A percentile compares a stretch with the other conserved stretches of the same genome.
These are phyloP conservation scores for Cygnus buccinator DNA, from an alignment of 2,113 vertebrate genomes.

Conservation along the genomic window DNA sequence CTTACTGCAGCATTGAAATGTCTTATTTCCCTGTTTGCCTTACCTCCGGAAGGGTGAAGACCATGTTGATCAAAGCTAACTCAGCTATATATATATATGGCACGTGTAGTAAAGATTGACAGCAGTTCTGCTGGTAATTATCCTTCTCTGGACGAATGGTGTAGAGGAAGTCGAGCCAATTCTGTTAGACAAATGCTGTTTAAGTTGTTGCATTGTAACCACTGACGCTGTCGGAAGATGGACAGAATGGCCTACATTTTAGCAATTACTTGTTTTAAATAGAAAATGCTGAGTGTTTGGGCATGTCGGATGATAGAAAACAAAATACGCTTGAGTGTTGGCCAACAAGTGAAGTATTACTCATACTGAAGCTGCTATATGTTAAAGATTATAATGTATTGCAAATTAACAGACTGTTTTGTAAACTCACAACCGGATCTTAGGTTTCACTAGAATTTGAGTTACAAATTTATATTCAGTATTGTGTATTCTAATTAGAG, in stretches of 20 bases:
- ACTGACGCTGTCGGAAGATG: not conserved
- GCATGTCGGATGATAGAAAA: not conserved
- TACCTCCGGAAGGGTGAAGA: not conserved
- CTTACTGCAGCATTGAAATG: not conserved
- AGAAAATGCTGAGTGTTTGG: not conserved
- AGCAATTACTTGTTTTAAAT: not conserved
- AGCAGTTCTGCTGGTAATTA: not conserved
- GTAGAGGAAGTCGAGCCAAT: not conserved
- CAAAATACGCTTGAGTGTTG: not conserved
- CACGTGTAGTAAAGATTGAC: not conserved
- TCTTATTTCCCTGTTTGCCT: not conserved
- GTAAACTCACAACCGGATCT: not conserved
- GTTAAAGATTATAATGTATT: not conserved
- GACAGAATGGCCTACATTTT: not conserved
- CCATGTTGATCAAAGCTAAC: not conserved
- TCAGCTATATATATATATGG: accelerated
- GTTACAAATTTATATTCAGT: not conserved
- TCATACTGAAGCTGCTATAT: not conserved
- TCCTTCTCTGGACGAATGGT: not conserved
- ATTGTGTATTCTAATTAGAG: not conserved
- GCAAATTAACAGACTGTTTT: not conserved
- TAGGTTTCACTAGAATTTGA: not conserved
- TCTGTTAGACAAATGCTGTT: not conserved
- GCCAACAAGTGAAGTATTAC: not conserved
- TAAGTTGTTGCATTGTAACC: not conserved